Evolutionary conservation across 2,797 vertebrate species (phyloP).

Genomic region (Balearica regulorum): DNA sequence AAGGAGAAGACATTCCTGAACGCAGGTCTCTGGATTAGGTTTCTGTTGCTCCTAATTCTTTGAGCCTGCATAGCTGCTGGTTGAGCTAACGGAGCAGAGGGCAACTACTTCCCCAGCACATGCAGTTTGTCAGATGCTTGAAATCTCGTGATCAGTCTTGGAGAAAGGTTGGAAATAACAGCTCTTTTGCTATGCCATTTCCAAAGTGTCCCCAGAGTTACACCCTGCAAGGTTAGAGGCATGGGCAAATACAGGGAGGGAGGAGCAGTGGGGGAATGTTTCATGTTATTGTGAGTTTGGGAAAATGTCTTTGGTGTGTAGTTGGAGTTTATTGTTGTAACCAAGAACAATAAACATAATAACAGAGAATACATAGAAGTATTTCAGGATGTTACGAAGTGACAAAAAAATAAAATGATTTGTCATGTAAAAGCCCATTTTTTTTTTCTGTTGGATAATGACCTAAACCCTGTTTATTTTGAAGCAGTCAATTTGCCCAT

Average conservation of each 20-base stretch:
- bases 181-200: not conserved
- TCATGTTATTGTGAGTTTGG: not conserved
- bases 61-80: not conserved
- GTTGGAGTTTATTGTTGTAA: slow-evolving; percentile 9
- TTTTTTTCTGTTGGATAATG: not conserved
- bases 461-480: not conserved
- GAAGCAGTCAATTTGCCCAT: slow-evolving; percentile 8
- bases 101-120: not conserved
- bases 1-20: not conserved
- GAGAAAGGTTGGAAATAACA: not conserved
- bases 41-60: not conserved
- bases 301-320: slow-evolving; percentile 9
- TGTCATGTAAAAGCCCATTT: not conserved
- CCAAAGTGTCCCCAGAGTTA: not conserved
- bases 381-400: slow-evolving; percentile 24
- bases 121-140: not conserved
- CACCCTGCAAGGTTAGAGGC: not conserved
- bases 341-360: slow-evolving; percentile 23
- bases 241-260: not conserved
- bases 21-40: not conserved
- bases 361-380: not conserved
- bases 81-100: not conserved
- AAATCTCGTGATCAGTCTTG: not conserved
- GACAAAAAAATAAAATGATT: not conserved
- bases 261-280: not conserved